Percentiles rank a stretch among this genome's conserved stretches.
phyloP scores from a whole-genome alignment of 2,113 vertebrate genomes.

The Oophaga pumilio region DNA sequence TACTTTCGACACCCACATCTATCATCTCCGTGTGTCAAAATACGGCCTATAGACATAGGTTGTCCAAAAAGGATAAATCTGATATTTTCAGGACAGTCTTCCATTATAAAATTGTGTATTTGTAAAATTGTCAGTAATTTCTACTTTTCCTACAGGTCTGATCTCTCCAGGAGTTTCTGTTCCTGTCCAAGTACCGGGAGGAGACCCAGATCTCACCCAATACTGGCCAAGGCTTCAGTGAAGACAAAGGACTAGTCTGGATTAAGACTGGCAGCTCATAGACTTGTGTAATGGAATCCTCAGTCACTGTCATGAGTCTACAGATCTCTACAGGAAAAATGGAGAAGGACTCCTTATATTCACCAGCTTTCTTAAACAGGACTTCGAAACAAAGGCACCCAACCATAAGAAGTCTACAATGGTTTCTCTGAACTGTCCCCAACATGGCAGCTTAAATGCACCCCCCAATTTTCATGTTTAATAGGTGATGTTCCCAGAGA shows the following conservation, averaged over 20 bases:
- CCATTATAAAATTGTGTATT: background rate
- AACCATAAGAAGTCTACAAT: background rate
- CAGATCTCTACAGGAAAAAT: background rate
- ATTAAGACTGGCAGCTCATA: background rate
- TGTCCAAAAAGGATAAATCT: background rate
- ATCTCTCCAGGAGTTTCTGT: slow-evolving; percentile 73
- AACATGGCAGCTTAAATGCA: background rate
- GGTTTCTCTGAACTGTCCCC: background rate
- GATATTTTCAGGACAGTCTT: background rate
- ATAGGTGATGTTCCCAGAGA: background rate
- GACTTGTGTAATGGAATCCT: background rate
- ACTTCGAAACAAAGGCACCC: background rate
- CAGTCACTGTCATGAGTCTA: background rate
- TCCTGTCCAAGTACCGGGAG: slow-evolving; percentile 78
- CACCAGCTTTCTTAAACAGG: background rate
- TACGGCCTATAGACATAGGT: too few relatives aligned
- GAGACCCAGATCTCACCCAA: slow-evolving; percentile 75
- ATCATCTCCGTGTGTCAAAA: too few relatives aligned
- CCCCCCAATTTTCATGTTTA: background rate
- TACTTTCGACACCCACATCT: too few relatives aligned
- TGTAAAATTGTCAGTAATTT: background rate
- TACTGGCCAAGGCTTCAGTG: slow-evolving; percentile 82
- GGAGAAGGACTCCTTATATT: background rate
- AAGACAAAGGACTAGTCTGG: slow-evolving; percentile 13
- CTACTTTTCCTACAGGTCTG: slow-evolving; percentile 41